Evolutionary conservation across 2,888 invertebrate genomes (phyloP), one percentile per base, ranked within the genome.

Genomic region (Zhuqinia jingwanae): DNA sequence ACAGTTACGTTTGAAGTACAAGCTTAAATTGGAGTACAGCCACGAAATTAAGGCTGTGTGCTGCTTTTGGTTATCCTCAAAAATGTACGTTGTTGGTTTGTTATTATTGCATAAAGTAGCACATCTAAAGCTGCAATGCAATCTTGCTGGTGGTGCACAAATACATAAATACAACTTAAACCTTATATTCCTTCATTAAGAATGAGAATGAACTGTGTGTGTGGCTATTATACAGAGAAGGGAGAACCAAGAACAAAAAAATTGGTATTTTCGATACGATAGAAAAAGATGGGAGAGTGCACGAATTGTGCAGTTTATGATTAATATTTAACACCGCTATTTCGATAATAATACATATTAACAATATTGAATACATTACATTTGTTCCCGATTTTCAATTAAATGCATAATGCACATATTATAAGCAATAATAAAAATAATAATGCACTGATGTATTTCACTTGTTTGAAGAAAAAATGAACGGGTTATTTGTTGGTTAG

Each of bases 1-100:
- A 68, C 70, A 77, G 65, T 77, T 22, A 53, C 30, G 53, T 53
- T 75, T 53, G 30, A 53, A 77, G 36, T 36, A 22, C 22, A 45
- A 60, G 22, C 65, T 65, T 81, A 68, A 86, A 86, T 76, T 78
- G 76, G 86, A 86, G 53, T 78, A 58, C 13, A 78, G 85, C 85
- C 78, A 78, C 78, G 76, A 86, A 81, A 86, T 79, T 81, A 80
- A 86, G 86, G 85, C 63, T 85, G 53, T 79, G 84, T 58, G 42
- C 78, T 84, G 65, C 84, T 84, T 84, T 70, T 63, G 60, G 53
- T 25, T 56, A 73, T 63, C 58, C 60, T 27, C 63, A 68, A 77
- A 58, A 77, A 45, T 42, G 50, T 42, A 73, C 13, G 36, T 13
- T 56, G 20, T n/a, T 42, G n/a, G 25, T 58, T 13, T 60, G 58